A percentile compares a stretch with the other conserved stretches of the same genome.
phyloP scores from a whole-genome alignment of 2,113 vertebrate species.

The Zeus faber region DNA sequence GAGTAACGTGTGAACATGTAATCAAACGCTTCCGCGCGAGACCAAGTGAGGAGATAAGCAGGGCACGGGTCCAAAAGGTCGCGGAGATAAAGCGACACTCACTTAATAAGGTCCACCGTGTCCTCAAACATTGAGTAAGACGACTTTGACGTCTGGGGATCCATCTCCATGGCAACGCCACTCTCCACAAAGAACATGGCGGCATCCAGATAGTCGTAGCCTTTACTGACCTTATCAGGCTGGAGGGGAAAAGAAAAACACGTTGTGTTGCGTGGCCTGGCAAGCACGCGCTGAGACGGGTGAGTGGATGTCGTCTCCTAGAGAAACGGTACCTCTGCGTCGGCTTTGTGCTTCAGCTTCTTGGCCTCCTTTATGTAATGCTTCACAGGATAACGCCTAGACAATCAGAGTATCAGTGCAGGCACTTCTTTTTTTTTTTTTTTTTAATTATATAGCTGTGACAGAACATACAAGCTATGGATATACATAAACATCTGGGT shows the following conservation, averaged over 20 bases:
- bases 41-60: no score
- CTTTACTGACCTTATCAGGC: conserved; percentile 84
- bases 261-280: background rate
- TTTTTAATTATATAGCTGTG: no score
- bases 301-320: background rate
- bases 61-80: no score
- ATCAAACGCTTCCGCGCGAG: no score
- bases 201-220: conserved; percentile 88
- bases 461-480: no score
- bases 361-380: conserved; percentile 91
- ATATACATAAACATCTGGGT: no score
- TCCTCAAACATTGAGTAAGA: conserved; percentile 87
- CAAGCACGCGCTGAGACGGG: background rate
- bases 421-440: no score
- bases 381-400: conserved; percentile 79
- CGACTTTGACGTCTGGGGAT: conserved; percentile 78
- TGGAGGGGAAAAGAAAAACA: conserved; percentile 35
- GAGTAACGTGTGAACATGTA: no score
- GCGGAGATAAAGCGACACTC: no score
- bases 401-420: background rate
- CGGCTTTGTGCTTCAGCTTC: conserved; percentile 93
- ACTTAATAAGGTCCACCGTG: conserved; percentile 90
- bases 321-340: conserved; percentile 78
- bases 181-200: conserved; percentile 88
- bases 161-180: conserved; percentile 84